Base-by-base conservation (phyloP, 1,140 invertebrate genomes). In the Macrosteles quadrilineatus region DNA sequence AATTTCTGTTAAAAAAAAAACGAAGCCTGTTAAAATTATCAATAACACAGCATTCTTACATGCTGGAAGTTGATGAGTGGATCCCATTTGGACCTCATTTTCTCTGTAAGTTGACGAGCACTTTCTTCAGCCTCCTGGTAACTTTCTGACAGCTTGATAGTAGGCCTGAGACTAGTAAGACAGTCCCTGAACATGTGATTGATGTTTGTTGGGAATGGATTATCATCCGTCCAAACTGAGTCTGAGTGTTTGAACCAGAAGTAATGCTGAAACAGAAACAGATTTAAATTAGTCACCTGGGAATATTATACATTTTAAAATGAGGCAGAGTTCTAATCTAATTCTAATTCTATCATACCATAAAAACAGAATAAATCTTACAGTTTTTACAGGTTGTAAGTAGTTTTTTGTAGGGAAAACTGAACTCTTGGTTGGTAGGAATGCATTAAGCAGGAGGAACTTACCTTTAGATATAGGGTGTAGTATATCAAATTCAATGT, bases 241-340 rank as follows among this genome's bases (percentile, higher is more conserved):
- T 88, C 84, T 0, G 86, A 87, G 72, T 87, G 88, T 80, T 98
- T 98, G 77, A 90, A 91, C 93, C 93, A 97, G 78, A 93, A 98
- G 77, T 98, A 98, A 89, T 67, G 95, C 90, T 1, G 95, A 94
- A 80, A 98, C 71, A 64, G 65, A 73, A 45, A 73, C 32, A 17
- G 21, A 50, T 50, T 19, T 9, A 4, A 36, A 36, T 6, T 4
- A 36, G 32, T 36, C 32, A 4, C 32, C 32, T 36, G 32, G 14
- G 32, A 36, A 36, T 36, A 6, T 36, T 36, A 36, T 6, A 36
- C 14, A n/a, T n/a, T n/a, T n/a, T n/a, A n/a, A n/a, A n/a, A n/a
- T n/a, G n/a, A n/a, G n/a, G n/a, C n/a, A n/a, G n/a, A n/a, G n/a
- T n/a, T n/a, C n/a, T n/a, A n/a, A n/a, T n/a, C n/a, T n/a, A n/a